Conservation (phyloP, 64 coral and sea anemone genomes). For the Hydrozoanthus tunicans region DNA sequence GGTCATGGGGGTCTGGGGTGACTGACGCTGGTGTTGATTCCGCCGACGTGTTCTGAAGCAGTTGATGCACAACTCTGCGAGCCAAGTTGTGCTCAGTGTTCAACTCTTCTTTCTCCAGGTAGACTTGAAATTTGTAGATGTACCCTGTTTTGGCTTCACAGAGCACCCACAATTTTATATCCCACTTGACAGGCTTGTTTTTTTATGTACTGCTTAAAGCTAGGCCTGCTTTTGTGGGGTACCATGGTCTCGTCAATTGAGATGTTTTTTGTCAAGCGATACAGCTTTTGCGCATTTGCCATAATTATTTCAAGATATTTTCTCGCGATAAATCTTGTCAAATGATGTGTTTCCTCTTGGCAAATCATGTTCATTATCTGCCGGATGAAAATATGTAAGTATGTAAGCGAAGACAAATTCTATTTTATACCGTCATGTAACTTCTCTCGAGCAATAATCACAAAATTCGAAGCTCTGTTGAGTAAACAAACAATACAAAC, state of each 20-base stretch:
- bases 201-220: constrained; percentile 53
- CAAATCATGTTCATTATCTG: constrained; percentile 27
- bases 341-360: constrained; percentile 9
- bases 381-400: constrained; percentile 41
- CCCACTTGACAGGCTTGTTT: constrained; percentile 52
- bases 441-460: not conserved
- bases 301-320: constrained; percentile 24
- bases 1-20: no score
- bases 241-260: constrained; percentile 42
- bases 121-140: no score
- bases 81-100: no score
- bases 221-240: constrained; percentile 20
- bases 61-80: no score
- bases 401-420: constrained; percentile 1
- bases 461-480: not conserved
- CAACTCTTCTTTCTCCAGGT: no score
- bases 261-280: not conserved
- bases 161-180: not conserved
- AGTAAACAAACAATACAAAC: not conserved
- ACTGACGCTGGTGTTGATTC: no score
- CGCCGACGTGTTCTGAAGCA: no score
- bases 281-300: constrained; percentile 27
- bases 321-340: constrained; percentile 47
- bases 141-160: not conserved
- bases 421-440: constrained; percentile 3